phyloP scores from a whole-genome alignment of 1,140 invertebrate genomes.

The Platyscapa corneri region DNA sequence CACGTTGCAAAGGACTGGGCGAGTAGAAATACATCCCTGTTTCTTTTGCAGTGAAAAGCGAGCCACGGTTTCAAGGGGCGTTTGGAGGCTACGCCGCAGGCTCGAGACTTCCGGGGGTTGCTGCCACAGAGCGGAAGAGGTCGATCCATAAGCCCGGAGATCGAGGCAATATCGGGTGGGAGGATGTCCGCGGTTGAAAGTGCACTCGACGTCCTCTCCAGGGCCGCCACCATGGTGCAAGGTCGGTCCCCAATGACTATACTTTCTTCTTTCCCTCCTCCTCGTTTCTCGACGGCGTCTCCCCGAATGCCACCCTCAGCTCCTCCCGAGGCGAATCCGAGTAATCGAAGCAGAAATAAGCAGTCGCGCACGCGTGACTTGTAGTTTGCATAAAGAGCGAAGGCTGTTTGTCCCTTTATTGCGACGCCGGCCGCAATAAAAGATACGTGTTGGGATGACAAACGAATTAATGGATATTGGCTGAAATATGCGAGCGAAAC shows the following conservation, averaged over 20 bases:
- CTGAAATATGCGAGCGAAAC: not conserved
- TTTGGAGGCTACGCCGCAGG: not conserved
- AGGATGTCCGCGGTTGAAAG: conserved; percentile 82
- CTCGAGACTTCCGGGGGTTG: not conserved
- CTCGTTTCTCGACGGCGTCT: not conserved
- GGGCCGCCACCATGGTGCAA: conserved; percentile 93
- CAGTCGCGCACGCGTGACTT: not conserved
- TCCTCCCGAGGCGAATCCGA: not conserved
- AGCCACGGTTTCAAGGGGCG: not conserved
- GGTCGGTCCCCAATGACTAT: conserved; percentile 73
- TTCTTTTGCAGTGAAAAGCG: not conserved
- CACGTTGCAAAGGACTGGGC: too few relatives aligned
- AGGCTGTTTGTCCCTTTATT: not conserved
- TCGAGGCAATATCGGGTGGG: conserved; percentile 3
- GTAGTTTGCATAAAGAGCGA: not conserved
- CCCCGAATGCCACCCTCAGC: not conserved
- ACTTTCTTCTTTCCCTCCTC: not conserved
- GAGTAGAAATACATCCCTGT: not conserved
- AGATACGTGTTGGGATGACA: not conserved
- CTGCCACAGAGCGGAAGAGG: not conserved
- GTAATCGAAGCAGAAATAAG: not conserved
- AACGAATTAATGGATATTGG: not conserved
- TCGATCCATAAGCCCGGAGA: not conserved
- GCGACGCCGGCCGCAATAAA: not conserved
- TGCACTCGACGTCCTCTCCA: conserved; percentile 89